Conservation (phyloP, 2,888 invertebrate genomes). For the Acanthopleura granulata region DNA sequence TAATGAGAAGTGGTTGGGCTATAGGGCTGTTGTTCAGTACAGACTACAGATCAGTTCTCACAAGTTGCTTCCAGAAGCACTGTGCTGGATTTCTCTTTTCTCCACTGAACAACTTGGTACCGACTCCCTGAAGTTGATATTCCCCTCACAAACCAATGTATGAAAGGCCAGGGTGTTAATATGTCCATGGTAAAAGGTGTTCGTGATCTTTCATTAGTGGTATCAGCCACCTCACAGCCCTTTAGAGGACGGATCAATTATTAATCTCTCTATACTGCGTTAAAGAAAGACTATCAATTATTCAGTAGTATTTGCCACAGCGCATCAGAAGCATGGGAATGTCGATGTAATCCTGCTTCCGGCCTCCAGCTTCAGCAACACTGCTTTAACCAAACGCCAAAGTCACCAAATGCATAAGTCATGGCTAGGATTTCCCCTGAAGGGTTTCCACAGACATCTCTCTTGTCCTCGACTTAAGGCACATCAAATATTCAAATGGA, state of each 20-base stretch:
- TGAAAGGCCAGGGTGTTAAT: constrained; percentile 5
- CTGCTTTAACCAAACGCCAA: constrained; percentile 10
- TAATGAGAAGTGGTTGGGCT: no score
- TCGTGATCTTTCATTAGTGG: constrained; percentile 12
- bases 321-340: constrained; percentile 4
- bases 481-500: constrained; percentile 14
- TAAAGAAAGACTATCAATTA: constrained; percentile 16
- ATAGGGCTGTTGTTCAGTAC: no score
- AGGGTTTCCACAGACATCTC: neutral
- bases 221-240: constrained; percentile 9
- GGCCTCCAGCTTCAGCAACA: neutral
- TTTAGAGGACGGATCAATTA: constrained; percentile 14
- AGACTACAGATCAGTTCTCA: no score
- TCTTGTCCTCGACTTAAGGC: neutral
- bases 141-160: neutral
- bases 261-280: constrained; percentile 13
- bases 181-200: neutral
- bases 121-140: neutral
- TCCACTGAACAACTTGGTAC: no score
- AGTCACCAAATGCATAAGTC: constrained; percentile 17
- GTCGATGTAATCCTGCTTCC: constrained; percentile 4
- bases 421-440: neutral
- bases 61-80: no score
- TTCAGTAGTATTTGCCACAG: constrained; percentile 18
- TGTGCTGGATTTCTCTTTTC: no score